Percentiles rank a stretch among this genome's conserved stretches.
phyloP scores from a whole-genome alignment of 2,888 invertebrate genomes.

The Heteromurus nitidus region DNA sequence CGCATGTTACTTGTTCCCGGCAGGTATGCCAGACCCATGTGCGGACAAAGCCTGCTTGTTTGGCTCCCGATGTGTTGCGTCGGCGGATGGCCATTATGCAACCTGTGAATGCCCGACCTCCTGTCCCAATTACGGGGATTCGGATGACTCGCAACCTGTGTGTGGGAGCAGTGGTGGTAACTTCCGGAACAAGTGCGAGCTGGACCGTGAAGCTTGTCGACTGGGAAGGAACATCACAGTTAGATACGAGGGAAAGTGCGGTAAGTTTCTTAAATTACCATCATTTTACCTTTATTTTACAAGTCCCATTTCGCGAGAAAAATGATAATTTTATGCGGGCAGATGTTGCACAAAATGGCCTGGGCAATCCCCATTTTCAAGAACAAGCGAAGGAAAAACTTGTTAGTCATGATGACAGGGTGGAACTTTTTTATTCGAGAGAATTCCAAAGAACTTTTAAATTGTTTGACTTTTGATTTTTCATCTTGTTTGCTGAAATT shows the following conservation, averaged over 20 bases:
- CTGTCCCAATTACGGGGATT: conserved; percentile 90
- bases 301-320: too few relatives aligned
- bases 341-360: too few relatives aligned
- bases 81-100: conserved; percentile 71
- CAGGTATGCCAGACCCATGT: conserved; percentile 85
- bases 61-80: conserved; percentile 82
- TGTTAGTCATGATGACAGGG: too few relatives aligned
- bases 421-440: too few relatives aligned
- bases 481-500: conserved; percentile 33
- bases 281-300: conserved; percentile 1
- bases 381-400: too few relatives aligned
- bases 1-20: conserved; percentile 76
- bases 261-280: conserved; percentile 79
- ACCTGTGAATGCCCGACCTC: conserved; percentile 77
- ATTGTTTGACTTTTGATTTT: conserved; percentile 47
- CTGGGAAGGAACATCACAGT: conserved; percentile 85
- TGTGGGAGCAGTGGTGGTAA: conserved; percentile 78
- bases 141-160: conserved; percentile 85
- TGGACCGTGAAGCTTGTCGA: conserved; percentile 87
- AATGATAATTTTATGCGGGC: too few relatives aligned
- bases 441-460: too few relatives aligned
- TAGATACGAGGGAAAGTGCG: conserved; percentile 90
- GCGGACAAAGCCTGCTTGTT: conserved; percentile 81
- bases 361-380: too few relatives aligned
- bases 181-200: conserved; percentile 89